These are phyloP conservation scores for Agriopis leucophaearia DNA, from an alignment of 2,888 invertebrate genomes.

Conservation along the genomic window DNA sequence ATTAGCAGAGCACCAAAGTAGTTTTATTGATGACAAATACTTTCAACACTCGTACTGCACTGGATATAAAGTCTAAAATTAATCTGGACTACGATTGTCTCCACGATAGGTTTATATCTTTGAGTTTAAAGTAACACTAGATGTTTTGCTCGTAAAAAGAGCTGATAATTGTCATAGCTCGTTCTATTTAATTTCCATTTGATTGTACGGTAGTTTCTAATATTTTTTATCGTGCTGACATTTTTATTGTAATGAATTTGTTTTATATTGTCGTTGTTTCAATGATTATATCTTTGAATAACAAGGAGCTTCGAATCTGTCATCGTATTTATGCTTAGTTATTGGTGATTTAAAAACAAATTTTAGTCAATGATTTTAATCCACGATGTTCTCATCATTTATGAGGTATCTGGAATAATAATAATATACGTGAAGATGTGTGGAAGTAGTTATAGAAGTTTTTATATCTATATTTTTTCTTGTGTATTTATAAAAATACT, in stretches of 20 bases:
- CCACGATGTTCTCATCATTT: neutral
- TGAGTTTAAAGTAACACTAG: slow-evolving; percentile 62
- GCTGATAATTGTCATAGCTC: slow-evolving; percentile 76
- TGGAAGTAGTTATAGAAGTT: neutral
- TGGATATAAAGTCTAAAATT: slow-evolving; percentile 51
- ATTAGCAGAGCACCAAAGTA: slow-evolving; percentile 56
- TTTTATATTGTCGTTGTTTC: slow-evolving; percentile 58
- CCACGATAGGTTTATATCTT: slow-evolving; percentile 39
- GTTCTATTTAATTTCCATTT: slow-evolving; percentile 79
- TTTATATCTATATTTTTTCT: neutral
- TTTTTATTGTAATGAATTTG: slow-evolving; percentile 83
- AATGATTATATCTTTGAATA: slow-evolving; percentile 42
- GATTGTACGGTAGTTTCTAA: slow-evolving; percentile 69
- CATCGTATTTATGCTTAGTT: slow-evolving; percentile 33
- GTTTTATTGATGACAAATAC: slow-evolving; percentile 53
- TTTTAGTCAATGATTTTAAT: slow-evolving; percentile 23
- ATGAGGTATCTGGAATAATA: neutral
- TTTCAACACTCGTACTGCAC: slow-evolving; percentile 47
- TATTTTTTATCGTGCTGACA: slow-evolving; percentile 68
- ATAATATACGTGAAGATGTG: neutral
- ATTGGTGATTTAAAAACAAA: slow-evolving; percentile 22
- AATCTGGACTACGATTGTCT: slow-evolving; percentile 17
- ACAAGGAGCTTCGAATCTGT: slow-evolving; percentile 38
- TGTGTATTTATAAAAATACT: too few relatives aligned
- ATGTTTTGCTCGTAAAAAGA: slow-evolving; percentile 80